Evolutionary conservation across 2,797 vertebrate genomes (phyloP), one percentile per base, ranked within the genome.

Genomic region (Amazonetta brasiliensis): DNA sequence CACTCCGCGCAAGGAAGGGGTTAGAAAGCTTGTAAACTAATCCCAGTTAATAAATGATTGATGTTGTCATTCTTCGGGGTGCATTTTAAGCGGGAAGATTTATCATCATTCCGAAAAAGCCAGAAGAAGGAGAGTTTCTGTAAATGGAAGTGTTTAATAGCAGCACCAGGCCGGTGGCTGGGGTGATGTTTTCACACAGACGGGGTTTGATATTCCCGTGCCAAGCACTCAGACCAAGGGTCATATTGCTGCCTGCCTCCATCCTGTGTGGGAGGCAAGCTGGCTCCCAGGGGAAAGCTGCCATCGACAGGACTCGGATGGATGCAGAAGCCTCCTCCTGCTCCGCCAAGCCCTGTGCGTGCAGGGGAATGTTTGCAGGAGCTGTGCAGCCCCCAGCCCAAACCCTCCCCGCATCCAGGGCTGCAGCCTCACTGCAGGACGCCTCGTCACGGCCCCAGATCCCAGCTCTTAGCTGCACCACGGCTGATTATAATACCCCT

Each of bases 231-330:
- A 39, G 33, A 23, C 35, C n/a, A 28, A 25, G 26, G 50, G 15
- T 26, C 50, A 8, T 52, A 28, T 1, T 33, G n/a, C 55, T 30
- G n/a, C 55, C n/a, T 11, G 12, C 55, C 55, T 33, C 12, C n/a
- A 18, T 22, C 55, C 55, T 12, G 20, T 8, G n/a, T n/a, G 21
- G 31, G 55, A 33, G 20, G 55, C 55, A 6, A 58, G 93, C 86
- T 86, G 58, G 89, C 69, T 93, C 95, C 89, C 35, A 33, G 96
- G 93, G 91, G 96, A 93, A 93, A 16, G 26, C 50, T 52, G 50
- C 15, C 71, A 89, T 33, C 90, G 89, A 90, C 92, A 87, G 60
- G 83, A 77, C 89, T 95, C 91, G 88, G 85, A 96, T 96, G 85
- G 4, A 95, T 95, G 84, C 35, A 58, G 69, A 87, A 74, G 43